phyloP scores from a whole-genome alignment of 1,140 invertebrate genomes.

The Drosophila tani region DNA sequence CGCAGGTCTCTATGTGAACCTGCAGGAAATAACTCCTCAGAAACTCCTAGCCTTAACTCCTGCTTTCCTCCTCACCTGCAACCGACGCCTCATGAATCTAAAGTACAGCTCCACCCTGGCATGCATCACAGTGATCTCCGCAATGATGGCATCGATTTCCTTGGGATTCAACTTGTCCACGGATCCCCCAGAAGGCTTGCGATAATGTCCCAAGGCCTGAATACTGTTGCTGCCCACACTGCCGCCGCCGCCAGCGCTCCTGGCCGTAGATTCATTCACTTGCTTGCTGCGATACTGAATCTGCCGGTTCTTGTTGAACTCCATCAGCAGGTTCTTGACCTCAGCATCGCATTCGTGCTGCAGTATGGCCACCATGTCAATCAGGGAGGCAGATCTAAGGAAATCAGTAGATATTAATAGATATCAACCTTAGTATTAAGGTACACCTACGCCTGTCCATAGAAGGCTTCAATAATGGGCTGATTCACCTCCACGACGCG shows the following conservation, averaged over 20 bases:
- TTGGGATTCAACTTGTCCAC: conserved; percentile 91
- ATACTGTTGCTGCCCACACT: conserved; percentile 48
- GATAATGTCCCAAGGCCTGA: conserved; percentile 81
- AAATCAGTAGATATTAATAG: background rate
- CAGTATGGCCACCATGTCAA: conserved; percentile 90
- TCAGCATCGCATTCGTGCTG: conserved; percentile 95
- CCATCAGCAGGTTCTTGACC: conserved; percentile 89
- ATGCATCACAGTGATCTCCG: conserved; percentile 96
- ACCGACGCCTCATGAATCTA: conserved; percentile 92
- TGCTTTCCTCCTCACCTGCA: conserved; percentile 87
- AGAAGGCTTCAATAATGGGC: conserved; percentile 97
- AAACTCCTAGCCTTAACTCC: no score
- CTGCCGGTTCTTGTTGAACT: conserved; percentile 91
- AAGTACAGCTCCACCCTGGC: conserved; percentile 96
- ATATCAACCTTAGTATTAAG: no score
- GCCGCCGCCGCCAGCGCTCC: conserved; percentile 76
- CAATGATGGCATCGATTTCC: conserved; percentile 94
- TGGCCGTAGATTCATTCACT: conserved; percentile 87
- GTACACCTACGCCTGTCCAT: conserved; percentile 87
- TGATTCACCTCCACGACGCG: conserved; percentile 95
- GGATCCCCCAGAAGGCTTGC: conserved; percentile 83
- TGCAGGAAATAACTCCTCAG: conserved; percentile 63
- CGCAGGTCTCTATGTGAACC: conserved; percentile 89
- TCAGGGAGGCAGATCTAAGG: conserved; percentile 88
- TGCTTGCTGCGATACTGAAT: conserved; percentile 89